Evolutionary conservation across 92 coral and sea anemone genomes (phyloP), one percentile per base, ranked within the genome.

Genomic region (Epizoanthus illoricatus): DNA sequence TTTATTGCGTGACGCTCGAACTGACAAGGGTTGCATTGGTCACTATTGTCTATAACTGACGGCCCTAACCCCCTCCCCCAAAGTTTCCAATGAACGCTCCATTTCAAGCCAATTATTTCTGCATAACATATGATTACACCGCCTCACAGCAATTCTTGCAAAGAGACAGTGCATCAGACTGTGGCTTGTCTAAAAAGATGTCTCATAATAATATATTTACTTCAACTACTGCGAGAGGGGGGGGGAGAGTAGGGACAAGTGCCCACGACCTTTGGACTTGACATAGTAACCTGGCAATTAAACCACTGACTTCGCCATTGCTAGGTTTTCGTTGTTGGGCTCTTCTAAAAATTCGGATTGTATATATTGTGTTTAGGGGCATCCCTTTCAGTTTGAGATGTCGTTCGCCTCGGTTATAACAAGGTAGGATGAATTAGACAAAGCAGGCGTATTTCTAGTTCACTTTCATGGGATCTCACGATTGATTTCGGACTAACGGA

Each of bases 371-470:
- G 71, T 60, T 61, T 60, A 39, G 63, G 58, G 68, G 69, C 45
- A 43, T 19, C 52, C 9, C 40, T 43, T 63, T 8, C 23, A 78
- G 28, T 78, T 43, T 12, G 69, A 73, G 72, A 89, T 89, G 91
- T 85, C 91, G 81, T 89, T 89, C 62, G 58, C 89, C 65, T 85
- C 91, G 13, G 91, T 81, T 39, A 81, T 89, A 64, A 80, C 91
- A n/a, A 87, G 91, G 91, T 89, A 45, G 81, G 91, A 18, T 55
- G 19, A 15, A 40, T 36, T 33, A 28, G 4, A 4, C 58, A 71
- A 62, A 69, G 82, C 47, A 45, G 40, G 71, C 19, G n/a, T 54
- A 21, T 12, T 62, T 4, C 4, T 4, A 41, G 63, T 4, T 56
- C 12, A 33, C 7, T 76, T 76, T 43, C 8, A 4, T 43, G 60